Base-by-base conservation (phyloP, 2,797 vertebrate species). In the Hyperoplus immaculatus region DNA sequence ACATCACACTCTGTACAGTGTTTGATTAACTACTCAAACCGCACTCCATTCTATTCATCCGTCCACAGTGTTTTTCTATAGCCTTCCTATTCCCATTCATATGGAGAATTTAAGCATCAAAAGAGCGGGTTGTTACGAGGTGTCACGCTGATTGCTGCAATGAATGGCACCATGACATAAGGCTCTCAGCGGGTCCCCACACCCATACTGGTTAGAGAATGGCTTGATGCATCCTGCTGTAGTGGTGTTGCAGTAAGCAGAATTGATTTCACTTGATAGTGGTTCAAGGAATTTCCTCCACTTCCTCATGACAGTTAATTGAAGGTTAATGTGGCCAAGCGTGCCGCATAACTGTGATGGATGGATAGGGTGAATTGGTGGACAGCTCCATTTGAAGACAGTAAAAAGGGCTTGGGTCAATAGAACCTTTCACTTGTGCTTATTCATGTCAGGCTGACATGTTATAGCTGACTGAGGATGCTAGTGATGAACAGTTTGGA, bases 391-490 rank as follows among this genome's bases (percentile, higher is more conserved):
- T 87, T 85, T 58, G 39, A 45, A 49, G 62, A 41, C 36, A 46
- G 79, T 80, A 85, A 86, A 88, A 88, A 78, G 65, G 18, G 39
- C 61, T 49, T 1, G 5, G 78, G 84, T 92, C 87, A 85, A 91
- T 91, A 77, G 4, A 16, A 69, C 51, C 77, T 69, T 71, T 93
- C 77, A 69, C 83, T 29, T n/a, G 71, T 2, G 68, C 79, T 80
- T 75, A 89, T 69, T 86, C 77, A 92, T 88, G 78, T 75, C 21
- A n/a, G 67, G 57, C 60, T 68, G 75, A 81, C 75, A 53, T 69
- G 64, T 77, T 80, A 89, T 58, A 69, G 82, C 75, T 86, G 75
- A 93, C 89, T 89, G 88, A 82, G 77, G 78, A 88, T 57, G 75
- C 72, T 79, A 49, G 84, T 8, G 57, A 70, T 51, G 63, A 81